phyloP scores from a whole-genome alignment of 2,888 invertebrate genomes.

The Drosophila buzzatii region DNA sequence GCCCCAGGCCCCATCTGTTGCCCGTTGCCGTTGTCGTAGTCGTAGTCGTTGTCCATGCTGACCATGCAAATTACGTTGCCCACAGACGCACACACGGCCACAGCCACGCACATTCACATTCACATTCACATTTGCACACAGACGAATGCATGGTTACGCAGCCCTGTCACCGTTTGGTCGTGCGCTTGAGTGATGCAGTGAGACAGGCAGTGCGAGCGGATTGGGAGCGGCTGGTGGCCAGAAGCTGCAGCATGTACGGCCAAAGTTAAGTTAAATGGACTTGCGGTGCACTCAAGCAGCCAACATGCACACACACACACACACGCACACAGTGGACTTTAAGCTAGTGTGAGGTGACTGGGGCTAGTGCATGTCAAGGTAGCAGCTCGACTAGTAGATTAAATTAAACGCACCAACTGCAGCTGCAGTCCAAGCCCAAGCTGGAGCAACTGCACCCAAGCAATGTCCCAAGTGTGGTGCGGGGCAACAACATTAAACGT shows the following conservation, averaged over 20 bases:
- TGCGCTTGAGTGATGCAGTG: slow-evolving; percentile 75
- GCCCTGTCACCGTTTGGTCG: slow-evolving; percentile 70
- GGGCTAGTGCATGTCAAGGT: slow-evolving; percentile 72
- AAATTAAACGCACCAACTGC: slow-evolving; percentile 71
- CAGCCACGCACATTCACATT: neutral
- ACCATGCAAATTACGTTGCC: slow-evolving; percentile 77
- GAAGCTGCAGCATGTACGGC: slow-evolving; percentile 46
- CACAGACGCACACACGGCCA: slow-evolving; percentile 28
- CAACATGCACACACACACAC: slow-evolving; percentile 25
- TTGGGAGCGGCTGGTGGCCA: slow-evolving; percentile 7
- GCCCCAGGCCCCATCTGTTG: slow-evolving; percentile 25
- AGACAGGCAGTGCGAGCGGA: slow-evolving; percentile 13
- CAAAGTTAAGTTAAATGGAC: slow-evolving; percentile 79
- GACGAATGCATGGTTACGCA: slow-evolving; percentile 55
- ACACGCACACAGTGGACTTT: slow-evolving; percentile 12
- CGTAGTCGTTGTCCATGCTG: slow-evolving; percentile 61
- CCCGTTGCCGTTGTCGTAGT: slow-evolving; percentile 14
- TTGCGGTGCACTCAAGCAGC: slow-evolving; percentile 79
- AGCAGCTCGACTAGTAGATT: slow-evolving; percentile 77
- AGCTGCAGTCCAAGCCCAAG: slow-evolving; percentile 31
- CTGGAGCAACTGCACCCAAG: slow-evolving; percentile 36
- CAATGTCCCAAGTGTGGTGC: slow-evolving; percentile 16
- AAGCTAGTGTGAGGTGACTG: slow-evolving; percentile 32
- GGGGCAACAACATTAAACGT: slow-evolving; percentile 74
- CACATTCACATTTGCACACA: slow-evolving; percentile 12